A percentile compares a stretch with the other conserved stretches of the same genome.
Conservation (phyloP, 2,113 vertebrate genomes). For the Antigone vipio region DNA sequence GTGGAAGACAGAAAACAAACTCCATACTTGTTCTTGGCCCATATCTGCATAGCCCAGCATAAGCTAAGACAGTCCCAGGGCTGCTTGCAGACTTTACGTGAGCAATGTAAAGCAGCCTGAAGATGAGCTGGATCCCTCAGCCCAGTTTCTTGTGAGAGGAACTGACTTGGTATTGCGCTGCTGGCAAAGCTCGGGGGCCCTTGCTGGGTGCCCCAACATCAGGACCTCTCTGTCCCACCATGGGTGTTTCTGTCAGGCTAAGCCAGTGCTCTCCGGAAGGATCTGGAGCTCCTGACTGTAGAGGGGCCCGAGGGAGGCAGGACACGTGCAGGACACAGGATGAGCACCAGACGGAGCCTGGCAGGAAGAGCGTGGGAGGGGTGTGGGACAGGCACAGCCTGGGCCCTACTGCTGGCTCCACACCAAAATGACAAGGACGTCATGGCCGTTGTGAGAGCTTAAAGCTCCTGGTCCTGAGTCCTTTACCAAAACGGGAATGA, state of each 20-base stretch:
- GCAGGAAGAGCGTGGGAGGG: no score
- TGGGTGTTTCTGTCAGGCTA: neutral
- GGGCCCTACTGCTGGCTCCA: neutral
- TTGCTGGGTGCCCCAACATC: rapidly evolving
- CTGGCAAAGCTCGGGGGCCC: neutral
- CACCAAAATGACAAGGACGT: neutral
- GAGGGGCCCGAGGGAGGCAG: neutral
- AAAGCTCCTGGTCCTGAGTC: neutral
- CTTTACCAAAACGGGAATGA: neutral
- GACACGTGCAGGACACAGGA: rapidly evolving
- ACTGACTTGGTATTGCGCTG: rapidly evolving
- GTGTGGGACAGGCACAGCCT: neutral
- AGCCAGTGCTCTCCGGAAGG: neutral
- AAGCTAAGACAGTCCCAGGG: neutral
- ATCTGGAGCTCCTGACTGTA: neutral
- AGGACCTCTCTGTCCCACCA: neutral
- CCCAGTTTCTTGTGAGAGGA: neutral
- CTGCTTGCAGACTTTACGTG: neutral
- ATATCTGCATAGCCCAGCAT: neutral
- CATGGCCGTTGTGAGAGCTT: neutral
- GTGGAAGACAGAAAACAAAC: neutral
- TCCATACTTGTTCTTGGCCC: neutral
- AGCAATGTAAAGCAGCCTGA: neutral
- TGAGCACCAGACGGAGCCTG: neutral
- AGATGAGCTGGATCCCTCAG: neutral